These are phyloP conservation scores for Microctenopoma lineatum DNA, from an alignment of 2,797 vertebrate species.

Conservation along the genomic window DNA sequence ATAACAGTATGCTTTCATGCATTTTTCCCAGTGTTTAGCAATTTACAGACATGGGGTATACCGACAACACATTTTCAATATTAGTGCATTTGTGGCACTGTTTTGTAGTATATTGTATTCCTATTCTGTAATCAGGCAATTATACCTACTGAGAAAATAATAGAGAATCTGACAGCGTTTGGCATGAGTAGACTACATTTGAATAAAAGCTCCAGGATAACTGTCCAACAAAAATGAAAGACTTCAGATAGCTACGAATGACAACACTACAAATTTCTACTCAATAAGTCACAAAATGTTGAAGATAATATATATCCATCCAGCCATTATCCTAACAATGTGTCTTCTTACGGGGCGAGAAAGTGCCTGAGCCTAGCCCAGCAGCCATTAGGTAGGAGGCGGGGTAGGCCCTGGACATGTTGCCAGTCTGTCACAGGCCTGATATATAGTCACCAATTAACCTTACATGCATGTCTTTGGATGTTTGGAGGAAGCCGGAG, in stretches of 20 bases:
- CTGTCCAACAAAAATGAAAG: constrained; percentile 7
- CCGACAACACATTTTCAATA: constrained; percentile 9
- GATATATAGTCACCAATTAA: too few relatives aligned
- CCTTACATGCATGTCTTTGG: too few relatives aligned
- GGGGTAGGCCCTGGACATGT: too few relatives aligned
- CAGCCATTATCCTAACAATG: too few relatives aligned
- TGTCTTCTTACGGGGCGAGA: too few relatives aligned
- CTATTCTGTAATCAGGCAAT: constrained; percentile 20
- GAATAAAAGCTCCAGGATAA: constrained; percentile 15
- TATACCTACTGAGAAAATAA: constrained; percentile 29
- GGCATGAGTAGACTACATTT: constrained; percentile 18
- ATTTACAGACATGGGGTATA: constrained; percentile 10
- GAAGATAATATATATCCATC: background rate
- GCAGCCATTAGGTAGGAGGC: too few relatives aligned
- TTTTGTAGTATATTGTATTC: constrained; percentile 2
- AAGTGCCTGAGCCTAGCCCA: too few relatives aligned
- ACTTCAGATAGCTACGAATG: background rate
- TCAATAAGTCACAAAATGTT: background rate
- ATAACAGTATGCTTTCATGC: constrained; percentile 7
- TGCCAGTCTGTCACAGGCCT: too few relatives aligned
- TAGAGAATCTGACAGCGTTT: constrained; percentile 26
- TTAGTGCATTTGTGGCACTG: background rate
- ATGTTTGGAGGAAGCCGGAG: too few relatives aligned
- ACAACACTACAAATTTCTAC: background rate
- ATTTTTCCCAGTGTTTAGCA: constrained; percentile 8